A percentile compares a stretch with the other conserved stretches of the same genome.
Evolutionary conservation across 1,140 invertebrate genomes (phyloP).

Genomic region (Rhopalosiphum maidis): DNA sequence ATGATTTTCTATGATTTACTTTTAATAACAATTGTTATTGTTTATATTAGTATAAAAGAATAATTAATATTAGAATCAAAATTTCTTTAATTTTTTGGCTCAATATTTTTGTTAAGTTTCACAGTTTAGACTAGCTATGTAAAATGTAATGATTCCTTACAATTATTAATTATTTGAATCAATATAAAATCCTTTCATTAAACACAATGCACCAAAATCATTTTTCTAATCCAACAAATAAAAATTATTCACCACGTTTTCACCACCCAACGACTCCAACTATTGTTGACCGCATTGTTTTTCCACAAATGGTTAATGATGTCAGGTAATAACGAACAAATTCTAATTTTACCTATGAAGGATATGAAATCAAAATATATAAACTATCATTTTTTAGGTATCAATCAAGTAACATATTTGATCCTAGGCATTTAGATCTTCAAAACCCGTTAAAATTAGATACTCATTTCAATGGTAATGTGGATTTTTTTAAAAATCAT

Average conservation of each 20-base stretch:
- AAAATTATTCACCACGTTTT: background rate
- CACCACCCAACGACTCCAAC: conserved; percentile 3
- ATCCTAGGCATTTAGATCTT: conserved; percentile 37
- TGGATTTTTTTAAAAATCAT: conserved; percentile 27
- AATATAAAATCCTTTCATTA: conserved; percentile 12
- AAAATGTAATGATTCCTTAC: background rate
- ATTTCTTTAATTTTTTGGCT: background rate
- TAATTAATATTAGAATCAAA: background rate
- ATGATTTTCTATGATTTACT: background rate
- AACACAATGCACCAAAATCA: conserved; percentile 27
- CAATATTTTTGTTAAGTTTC: background rate
- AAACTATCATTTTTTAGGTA: conserved; percentile 1
- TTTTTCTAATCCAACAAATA: conserved; percentile 24
- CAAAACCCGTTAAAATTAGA: conserved; percentile 42
- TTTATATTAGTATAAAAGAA: background rate
- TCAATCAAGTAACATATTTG: conserved; percentile 46
- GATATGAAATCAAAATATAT: background rate
- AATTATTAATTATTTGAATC: conserved; percentile 15
- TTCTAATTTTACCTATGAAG: background rate
- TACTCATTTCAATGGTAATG: conserved; percentile 28
- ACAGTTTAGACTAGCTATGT: background rate
- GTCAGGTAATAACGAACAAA: conserved; percentile 11
- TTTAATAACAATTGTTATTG: background rate
- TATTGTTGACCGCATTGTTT: conserved; percentile 18
- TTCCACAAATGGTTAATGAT: conserved; percentile 46